Evolutionary conservation across 2,888 invertebrate genomes (phyloP).

Genomic region (Drosophila peninsularis): DNA sequence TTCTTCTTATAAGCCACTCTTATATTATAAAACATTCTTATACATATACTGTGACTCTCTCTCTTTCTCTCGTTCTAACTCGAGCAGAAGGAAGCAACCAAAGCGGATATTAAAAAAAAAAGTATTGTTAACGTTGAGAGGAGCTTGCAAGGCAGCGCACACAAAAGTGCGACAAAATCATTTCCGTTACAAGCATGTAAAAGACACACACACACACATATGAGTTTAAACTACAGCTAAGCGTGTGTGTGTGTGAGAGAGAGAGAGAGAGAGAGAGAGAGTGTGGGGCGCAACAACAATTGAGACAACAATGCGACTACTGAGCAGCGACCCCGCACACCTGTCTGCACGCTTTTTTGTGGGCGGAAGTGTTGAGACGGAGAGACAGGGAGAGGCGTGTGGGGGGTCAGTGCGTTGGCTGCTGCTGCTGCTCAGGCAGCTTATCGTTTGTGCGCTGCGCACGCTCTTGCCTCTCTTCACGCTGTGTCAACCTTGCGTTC

Average conservation of each 20-base stretch:
- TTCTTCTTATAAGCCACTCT: background rate
- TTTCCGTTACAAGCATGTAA: conserved; percentile 67
- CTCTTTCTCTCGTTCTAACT: background rate
- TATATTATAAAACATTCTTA: background rate
- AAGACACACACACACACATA: conserved; percentile 36
- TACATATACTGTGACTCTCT: background rate
- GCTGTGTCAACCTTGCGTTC: conserved; percentile 24
- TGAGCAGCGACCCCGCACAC: conserved; percentile 43
- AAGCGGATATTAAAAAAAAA: conserved; percentile 13
- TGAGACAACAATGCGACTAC: conserved; percentile 21
- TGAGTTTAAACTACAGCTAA: conserved; percentile 20
- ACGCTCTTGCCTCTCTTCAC: conserved; percentile 28
- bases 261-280: conserved; percentile 4
- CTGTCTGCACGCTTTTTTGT: conserved; percentile 50
- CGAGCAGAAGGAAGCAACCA: conserved; percentile 4
- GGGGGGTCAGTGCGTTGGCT: conserved; percentile 27
- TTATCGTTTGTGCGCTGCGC: conserved; percentile 50
- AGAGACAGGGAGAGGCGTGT: background rate
- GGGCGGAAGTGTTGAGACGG: conserved; percentile 15
- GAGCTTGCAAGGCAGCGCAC: conserved; percentile 6
- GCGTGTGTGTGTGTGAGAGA: background rate
- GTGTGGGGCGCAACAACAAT: conserved; percentile 18
- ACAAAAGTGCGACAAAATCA: conserved; percentile 50
- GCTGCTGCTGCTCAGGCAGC: conserved; percentile 41
- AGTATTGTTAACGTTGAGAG: background rate